Conservation (phyloP, 2,113 vertebrate species). For the Callithrix jacchus region DNA sequence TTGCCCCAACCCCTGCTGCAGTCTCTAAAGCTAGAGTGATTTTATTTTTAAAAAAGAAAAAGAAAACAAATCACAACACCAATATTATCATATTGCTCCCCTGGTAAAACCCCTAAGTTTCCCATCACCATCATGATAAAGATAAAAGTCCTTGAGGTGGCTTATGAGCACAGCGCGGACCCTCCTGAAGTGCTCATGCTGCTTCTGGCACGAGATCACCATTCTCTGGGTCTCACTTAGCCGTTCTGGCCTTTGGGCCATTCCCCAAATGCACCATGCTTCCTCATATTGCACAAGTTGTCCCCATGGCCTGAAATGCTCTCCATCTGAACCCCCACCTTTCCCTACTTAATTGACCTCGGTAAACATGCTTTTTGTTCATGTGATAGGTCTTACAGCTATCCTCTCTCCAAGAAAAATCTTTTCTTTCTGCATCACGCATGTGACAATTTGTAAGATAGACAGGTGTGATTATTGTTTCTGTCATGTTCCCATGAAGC, state of each 20-base stretch:
- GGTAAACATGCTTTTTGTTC: neutral
- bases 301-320: neutral
- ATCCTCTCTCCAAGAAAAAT: neutral
- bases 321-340: neutral
- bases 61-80: neutral
- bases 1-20: neutral
- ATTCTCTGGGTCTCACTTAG: too few species aligned
- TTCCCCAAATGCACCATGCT: neutral
- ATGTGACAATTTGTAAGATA: neutral
- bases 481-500: neutral
- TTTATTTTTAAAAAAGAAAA: neutral
- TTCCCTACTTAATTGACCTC: neutral
- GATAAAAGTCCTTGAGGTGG: neutral
- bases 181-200: neutral
- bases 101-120: neutral
- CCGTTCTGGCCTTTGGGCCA: neutral
- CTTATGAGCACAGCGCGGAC: neutral
- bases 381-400: neutral
- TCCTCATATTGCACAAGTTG: neutral
- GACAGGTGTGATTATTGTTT: neutral
- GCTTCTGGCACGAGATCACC: neutral
- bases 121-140: neutral
- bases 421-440: neutral
- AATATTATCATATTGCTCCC: neutral
- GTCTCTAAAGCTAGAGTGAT: neutral